These are phyloP conservation scores for Aleiodes sp. DNA, from an alignment of 1,140 invertebrate genomes.

Conservation along the genomic window DNA sequence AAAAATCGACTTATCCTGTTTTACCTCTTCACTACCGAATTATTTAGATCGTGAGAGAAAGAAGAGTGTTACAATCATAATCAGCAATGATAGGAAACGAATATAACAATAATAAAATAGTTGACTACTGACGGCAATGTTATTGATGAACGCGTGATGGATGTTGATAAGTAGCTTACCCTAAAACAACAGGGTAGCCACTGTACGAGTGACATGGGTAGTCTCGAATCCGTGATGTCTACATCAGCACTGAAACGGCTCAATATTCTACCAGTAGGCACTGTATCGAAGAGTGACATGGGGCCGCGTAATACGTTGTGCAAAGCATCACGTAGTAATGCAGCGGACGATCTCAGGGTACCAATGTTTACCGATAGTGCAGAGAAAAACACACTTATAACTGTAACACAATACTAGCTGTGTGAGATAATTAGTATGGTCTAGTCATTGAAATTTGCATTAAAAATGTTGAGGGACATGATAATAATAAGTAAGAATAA, in stretches of 20 bases:
- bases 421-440: neutral
- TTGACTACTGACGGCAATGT: neutral
- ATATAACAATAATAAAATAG: neutral
- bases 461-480: neutral
- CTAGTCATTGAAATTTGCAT: neutral
- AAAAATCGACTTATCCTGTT: no score
- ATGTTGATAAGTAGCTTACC: slow-evolving; percentile 48
- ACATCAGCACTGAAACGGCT: slow-evolving; percentile 89
- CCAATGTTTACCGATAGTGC: slow-evolving; percentile 76
- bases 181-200: slow-evolving; percentile 71
- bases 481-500: no score
- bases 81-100: no score
- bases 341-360: slow-evolving; percentile 74
- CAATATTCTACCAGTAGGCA: slow-evolving; percentile 83
- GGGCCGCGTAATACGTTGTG: slow-evolving; percentile 77
- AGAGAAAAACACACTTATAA: slow-evolving; percentile 74
- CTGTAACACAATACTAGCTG: slow-evolving; percentile 62
- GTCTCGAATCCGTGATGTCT: slow-evolving; percentile 79
- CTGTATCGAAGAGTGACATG: slow-evolving; percentile 85
- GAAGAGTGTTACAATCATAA: no score
- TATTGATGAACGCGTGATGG: slow-evolving; percentile 24
- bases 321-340: slow-evolving; percentile 76
- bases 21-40: no score
- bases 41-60: no score
- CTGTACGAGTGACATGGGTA: slow-evolving; percentile 76